phyloP scores from a whole-genome alignment of 1,140 invertebrate species.

The Glomeris maerens region DNA sequence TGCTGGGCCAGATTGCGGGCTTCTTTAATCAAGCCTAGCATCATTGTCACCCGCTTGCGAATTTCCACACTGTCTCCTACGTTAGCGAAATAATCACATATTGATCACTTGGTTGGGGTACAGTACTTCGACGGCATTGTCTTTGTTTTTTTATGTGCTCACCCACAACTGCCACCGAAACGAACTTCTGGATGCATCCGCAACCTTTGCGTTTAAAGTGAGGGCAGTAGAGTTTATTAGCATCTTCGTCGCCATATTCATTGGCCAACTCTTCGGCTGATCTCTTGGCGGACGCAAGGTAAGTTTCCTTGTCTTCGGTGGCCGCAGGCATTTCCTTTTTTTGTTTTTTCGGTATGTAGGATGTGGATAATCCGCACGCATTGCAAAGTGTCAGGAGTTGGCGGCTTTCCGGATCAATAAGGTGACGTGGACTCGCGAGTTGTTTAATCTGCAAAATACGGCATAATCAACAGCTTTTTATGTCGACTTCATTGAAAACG shows the following conservation, averaged over 20 bases:
- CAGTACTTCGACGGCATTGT: too few relatives aligned
- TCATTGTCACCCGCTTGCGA: conserved; percentile 5
- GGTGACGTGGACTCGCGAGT: conserved; percentile 14
- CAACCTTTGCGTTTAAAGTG: conserved; percentile 21
- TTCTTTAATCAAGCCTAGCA: conserved; percentile 18
- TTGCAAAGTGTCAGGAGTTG: conserved; percentile 21
- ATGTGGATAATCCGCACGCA: conserved; percentile 22
- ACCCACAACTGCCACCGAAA: too few relatives aligned
- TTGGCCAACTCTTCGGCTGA: conserved; percentile 18
- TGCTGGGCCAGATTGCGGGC: conserved; percentile 17
- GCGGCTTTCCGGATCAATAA: conserved; percentile 17
- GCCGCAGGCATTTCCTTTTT: conserved; percentile 5
- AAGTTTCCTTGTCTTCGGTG: conserved; percentile 20
- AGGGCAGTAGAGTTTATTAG: conserved; percentile 23
- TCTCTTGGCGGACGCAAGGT: conserved; percentile 16
- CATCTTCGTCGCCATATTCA: conserved; percentile 17
- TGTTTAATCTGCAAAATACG: too few relatives aligned
- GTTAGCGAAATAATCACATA: conserved; percentile 16
- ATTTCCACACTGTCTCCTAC: conserved; percentile 13
- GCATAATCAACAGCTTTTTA: too few relatives aligned
- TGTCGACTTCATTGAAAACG: too few relatives aligned
- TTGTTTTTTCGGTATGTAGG: conserved; percentile 6
- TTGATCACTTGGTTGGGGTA: too few relatives aligned
- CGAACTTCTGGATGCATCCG: conserved; percentile 23
- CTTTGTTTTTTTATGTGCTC: too few relatives aligned